Conservation (phyloP, 2,888 invertebrate genomes). For the Carabus problematicus region DNA sequence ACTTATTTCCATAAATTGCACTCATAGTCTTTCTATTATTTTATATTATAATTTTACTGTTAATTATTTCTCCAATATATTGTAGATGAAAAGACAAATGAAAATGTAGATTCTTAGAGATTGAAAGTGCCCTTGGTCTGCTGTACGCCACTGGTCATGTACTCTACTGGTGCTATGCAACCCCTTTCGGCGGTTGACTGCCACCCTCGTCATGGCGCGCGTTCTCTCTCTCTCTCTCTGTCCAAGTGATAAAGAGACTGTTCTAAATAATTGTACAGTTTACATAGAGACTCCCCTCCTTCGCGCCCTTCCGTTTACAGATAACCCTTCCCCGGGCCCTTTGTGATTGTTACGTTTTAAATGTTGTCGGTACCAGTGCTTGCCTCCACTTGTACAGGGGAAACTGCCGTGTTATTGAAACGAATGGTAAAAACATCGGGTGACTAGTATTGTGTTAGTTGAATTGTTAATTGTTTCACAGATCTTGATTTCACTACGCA, state of each 20-base stretch:
- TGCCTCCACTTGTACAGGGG: not conserved
- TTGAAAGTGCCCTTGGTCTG: too few relatives aligned
- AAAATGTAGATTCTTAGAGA: too few relatives aligned
- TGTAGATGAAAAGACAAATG: not conserved
- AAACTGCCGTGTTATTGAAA: conserved; percentile 21
- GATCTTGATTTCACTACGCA: not conserved
- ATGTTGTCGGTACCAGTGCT: conserved; percentile 14
- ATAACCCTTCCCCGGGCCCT: conserved; percentile 16
- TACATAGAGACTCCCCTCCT: conserved; percentile 12
- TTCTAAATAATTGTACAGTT: conserved; percentile 38
- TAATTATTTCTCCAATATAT: too few relatives aligned
- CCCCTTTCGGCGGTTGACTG: conserved; percentile 26
- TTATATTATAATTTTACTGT: not conserved
- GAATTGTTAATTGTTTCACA: conserved; percentile 11
- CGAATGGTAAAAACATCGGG: conserved; percentile 14
- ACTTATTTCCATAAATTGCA: not conserved
- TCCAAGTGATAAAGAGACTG: conserved; percentile 39
- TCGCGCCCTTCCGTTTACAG: conserved; percentile 8
- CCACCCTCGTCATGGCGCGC: conserved; percentile 13
- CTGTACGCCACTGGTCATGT: conserved; percentile 8
- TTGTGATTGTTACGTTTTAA: conserved; percentile 33
- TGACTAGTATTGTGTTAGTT: conserved; percentile 5
- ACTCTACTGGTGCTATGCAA: conserved; percentile 6
- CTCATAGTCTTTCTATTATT: not conserved
- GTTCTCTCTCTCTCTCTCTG: conserved; percentile 10